A percentile compares a stretch with the other conserved stretches of the same genome.
These are phyloP conservation scores for Ylistrum balloti DNA, from an alignment of 1,140 invertebrate species.

Conservation along the genomic window DNA sequence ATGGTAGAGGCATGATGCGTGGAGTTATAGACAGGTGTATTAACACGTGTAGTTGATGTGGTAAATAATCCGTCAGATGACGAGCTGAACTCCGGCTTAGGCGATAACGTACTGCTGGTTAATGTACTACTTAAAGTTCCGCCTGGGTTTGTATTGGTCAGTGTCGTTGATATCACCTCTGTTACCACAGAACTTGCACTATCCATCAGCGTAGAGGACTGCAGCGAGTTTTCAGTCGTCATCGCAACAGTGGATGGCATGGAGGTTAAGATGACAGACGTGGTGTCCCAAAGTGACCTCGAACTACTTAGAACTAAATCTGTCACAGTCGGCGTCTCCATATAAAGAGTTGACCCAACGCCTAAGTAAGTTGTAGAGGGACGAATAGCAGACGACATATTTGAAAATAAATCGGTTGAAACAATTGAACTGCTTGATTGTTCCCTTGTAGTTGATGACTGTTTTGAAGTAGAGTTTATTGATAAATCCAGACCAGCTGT, in stretches of 20 bases:
- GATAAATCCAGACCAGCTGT: background rate
- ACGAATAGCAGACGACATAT: background rate
- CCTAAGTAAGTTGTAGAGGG: background rate
- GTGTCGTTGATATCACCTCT: background rate
- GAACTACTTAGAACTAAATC: background rate
- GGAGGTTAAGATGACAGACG: background rate
- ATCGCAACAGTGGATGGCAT: background rate
- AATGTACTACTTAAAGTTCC: background rate
- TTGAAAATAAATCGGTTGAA: background rate
- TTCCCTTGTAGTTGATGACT: background rate
- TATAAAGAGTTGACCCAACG: background rate
- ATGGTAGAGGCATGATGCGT: background rate
- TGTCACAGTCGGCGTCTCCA: background rate
- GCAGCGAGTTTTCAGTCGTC: background rate
- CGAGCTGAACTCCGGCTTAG: background rate
- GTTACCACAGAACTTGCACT: background rate
- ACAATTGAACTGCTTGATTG: background rate
- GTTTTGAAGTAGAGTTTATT: background rate
- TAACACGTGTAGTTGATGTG: background rate
- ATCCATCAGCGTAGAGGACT: background rate
- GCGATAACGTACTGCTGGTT: background rate
- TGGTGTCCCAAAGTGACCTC: background rate
- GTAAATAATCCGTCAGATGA: background rate
- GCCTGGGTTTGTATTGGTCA: background rate
- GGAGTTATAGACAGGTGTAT: background rate